Conservation (phyloP, 2,888 invertebrate species). For the Hylaea fasciaria region DNA sequence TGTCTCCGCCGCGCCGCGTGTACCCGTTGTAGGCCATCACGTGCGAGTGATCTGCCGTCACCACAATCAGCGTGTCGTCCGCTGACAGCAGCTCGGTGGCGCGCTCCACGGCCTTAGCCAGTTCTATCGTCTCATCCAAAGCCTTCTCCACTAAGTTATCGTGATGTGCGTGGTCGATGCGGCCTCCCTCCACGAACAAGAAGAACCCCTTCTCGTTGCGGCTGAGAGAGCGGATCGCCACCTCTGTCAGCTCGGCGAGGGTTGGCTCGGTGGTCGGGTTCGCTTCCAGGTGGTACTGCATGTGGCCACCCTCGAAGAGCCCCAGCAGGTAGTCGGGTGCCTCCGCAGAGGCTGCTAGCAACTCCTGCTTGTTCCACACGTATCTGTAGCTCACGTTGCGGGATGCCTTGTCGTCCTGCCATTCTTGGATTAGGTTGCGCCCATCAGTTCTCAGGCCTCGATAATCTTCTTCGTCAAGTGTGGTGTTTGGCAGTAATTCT, state of each 20-base stretch:
- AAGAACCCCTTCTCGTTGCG: slow-evolving; percentile 89
- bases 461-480: slow-evolving; percentile 79
- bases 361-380: slow-evolving; percentile 85
- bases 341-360: slow-evolving; percentile 66
- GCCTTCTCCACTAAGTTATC: slow-evolving; percentile 83
- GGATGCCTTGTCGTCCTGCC: slow-evolving; percentile 81
- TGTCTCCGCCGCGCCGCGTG: slow-evolving; percentile 78
- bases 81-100: slow-evolving; percentile 71
- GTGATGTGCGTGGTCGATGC: slow-evolving; percentile 89
- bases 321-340: slow-evolving; percentile 87
- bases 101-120: slow-evolving; percentile 84
- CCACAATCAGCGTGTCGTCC: slow-evolving; percentile 91
- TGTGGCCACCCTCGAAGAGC: slow-evolving; percentile 86
- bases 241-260: slow-evolving; percentile 79
- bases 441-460: slow-evolving; percentile 83
- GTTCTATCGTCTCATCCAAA: slow-evolving; percentile 88
- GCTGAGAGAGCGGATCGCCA: slow-evolving; percentile 88
- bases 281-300: slow-evolving; percentile 87
- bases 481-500: slow-evolving; percentile 85
- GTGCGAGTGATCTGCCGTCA: slow-evolving; percentile 91
- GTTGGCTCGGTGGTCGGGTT: slow-evolving; percentile 62
- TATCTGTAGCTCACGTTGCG: slow-evolving; percentile 72
- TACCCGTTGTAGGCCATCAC: slow-evolving; percentile 89
- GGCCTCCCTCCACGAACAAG: slow-evolving; percentile 89
- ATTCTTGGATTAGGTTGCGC: slow-evolving; percentile 87